Percentiles rank a stretch among this genome's conserved stretches.
Conservation (phyloP, 2,113 vertebrate genomes). For the Rhabdomys dilectus region DNA sequence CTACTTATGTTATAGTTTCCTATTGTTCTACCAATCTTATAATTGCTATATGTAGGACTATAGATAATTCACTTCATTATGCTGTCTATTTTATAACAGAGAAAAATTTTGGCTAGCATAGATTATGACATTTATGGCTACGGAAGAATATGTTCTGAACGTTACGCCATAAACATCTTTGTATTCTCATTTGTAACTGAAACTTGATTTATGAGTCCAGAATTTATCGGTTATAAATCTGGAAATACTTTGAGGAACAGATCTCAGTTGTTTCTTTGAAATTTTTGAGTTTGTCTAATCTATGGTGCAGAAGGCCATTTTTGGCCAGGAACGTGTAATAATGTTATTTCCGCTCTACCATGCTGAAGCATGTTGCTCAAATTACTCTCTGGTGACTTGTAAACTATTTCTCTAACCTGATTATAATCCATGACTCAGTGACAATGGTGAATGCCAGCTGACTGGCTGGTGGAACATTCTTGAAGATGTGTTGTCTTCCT, state of each 20-base stretch:
- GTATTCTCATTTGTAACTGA: not conserved
- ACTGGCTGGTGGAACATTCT: not conserved
- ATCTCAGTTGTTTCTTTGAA: not conserved
- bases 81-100: not conserved
- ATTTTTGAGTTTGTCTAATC: not conserved
- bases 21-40: not conserved
- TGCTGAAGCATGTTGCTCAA: not conserved
- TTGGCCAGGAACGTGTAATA: not conserved
- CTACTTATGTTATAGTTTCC: not conserved
- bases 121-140: not conserved
- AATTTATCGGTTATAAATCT: not conserved
- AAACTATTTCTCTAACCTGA: not conserved
- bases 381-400: constrained; percentile 7
- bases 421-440: not conserved
- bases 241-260: not conserved
- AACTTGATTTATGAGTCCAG: not conserved
- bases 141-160: not conserved
- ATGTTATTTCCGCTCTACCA: not conserved
- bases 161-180: not conserved
- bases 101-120: not conserved
- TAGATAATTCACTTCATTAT: not conserved
- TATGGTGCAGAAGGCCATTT: not conserved
- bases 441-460: not conserved
- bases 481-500: constrained; percentile 1
- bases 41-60: not conserved